Base-by-base conservation (phyloP, 2,888 invertebrate genomes). In the Lasioglossum calceatum region DNA sequence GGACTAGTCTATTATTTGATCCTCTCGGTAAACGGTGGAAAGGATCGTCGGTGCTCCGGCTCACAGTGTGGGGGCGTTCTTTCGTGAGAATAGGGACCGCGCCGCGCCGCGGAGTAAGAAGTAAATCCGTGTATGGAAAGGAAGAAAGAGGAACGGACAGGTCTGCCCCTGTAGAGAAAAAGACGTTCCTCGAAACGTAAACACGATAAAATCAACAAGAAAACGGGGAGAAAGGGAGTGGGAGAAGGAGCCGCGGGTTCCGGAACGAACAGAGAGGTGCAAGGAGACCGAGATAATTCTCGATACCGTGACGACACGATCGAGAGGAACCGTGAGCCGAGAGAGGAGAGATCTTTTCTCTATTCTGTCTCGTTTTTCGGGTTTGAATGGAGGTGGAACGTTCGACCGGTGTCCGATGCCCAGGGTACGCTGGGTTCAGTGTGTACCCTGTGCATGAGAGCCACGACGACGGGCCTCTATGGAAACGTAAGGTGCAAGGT, bases 201-300 rank as follows among this genome's bases (percentile, higher is more conserved):
- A 94, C 92, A 92, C 91, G 94, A 94, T 94, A 94, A 94, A 94
- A 94, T 94, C 94, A 94, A 94, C 93, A 93, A 90, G 90, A 81
- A 71, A 27, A 73, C 32, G 50, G 77, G 77, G 54, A 54, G 54
- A 54, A 54, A 23, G 54, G n/a, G 54, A 54, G 54, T 54, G 23
- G 71, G 76, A 47, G 80, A 72, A 42, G 80, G 70, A 81, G 8
- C 78, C 85, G 77, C 71, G 71, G 58, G n/a, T 50, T 50, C 7
- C 58, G 0, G 27, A 16, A 16, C 27, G 61, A 27, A 61, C 27
- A 74, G 70, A 58, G 80, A 80, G 72, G 82, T 77, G 85, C 79
- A 89, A 82, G 67, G 77, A 88, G 88, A 87, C 85, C 79, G 89
- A 92, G 90, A 92, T 92, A 92, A 93, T 93, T 93, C 90, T 88